Evolutionary conservation across 2,113 vertebrate genomes (phyloP).

Genomic region (Setophaga coronata): DNA sequence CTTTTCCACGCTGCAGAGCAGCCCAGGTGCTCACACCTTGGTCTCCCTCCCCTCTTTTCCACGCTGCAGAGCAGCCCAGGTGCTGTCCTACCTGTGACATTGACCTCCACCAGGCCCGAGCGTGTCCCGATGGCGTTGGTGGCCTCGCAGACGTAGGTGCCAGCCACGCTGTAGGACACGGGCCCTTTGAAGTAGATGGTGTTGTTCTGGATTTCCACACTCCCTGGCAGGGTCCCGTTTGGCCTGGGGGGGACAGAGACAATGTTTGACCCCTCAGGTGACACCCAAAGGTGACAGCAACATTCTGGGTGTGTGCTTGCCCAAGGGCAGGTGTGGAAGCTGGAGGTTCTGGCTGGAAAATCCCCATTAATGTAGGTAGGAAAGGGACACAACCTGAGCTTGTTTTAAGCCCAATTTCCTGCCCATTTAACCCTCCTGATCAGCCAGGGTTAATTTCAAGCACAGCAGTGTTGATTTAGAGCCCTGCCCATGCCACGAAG

Average conservation of each 20-base stretch:
- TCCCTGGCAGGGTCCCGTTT: slow-evolving; percentile 91
- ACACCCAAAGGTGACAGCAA: not conserved
- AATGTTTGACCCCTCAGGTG: not conserved
- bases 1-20: too few relatives aligned
- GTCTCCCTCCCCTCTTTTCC: too few relatives aligned
- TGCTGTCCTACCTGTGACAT: slow-evolving; percentile 90
- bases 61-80: not conserved
- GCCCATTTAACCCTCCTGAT: not conserved
- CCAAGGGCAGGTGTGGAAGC: not conserved
- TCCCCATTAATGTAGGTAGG: not conserved
- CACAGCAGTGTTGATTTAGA: not conserved
- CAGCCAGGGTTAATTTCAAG: not conserved
- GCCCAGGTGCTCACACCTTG: too few relatives aligned
- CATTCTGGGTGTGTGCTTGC: not conserved
- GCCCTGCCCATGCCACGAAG: not conserved
- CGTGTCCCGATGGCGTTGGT: slow-evolving; percentile 93
- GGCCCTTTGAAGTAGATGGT: slow-evolving; percentile 92
- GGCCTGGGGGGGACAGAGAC: slow-evolving; percentile 72
- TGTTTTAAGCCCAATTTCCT: not conserved
- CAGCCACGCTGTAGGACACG: slow-evolving; percentile 86
- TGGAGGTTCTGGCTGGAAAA: not conserved
- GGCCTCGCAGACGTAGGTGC: slow-evolving; percentile 93
- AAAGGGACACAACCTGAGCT: not conserved
- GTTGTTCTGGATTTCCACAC: slow-evolving; percentile 92
- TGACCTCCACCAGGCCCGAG: slow-evolving; percentile 92